Conservation (phyloP, 2,888 invertebrate species). For the Saturnia japonica region DNA sequence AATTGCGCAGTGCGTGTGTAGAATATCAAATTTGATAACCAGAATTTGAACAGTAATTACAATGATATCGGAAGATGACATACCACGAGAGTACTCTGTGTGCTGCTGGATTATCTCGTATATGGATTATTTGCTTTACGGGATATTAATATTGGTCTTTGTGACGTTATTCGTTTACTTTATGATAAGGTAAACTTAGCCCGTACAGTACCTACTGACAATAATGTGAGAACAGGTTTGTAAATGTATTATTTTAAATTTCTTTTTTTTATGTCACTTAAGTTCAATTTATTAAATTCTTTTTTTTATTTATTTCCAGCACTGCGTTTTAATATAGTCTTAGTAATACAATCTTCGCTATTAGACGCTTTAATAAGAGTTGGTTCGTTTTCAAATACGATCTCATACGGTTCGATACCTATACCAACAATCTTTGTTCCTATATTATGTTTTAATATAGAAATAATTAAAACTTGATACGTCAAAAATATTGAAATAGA, state of each 20-base stretch:
- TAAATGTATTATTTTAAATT: background rate
- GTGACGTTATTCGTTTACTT: constrained; percentile 57
- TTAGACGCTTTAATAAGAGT: background rate
- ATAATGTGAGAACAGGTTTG: background rate
- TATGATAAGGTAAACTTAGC: constrained; percentile 37
- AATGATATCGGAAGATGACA: constrained; percentile 1
- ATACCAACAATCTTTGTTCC: too few species aligned
- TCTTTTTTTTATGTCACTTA: background rate
- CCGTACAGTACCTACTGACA: background rate
- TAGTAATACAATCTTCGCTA: too few species aligned
- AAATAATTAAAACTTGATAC: too few species aligned
- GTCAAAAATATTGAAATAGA: too few species aligned
- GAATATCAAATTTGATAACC: background rate
- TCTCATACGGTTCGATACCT: background rate
- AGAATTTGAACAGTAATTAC: background rate
- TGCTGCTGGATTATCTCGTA: constrained; percentile 39
- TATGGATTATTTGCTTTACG: constrained; percentile 59
- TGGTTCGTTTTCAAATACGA: background rate
- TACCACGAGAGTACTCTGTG: background rate
- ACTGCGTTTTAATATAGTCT: too few species aligned
- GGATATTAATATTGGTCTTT: constrained; percentile 41
- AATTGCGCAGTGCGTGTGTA: background rate
- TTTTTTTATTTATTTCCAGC: too few species aligned
- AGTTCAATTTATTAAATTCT: background rate
- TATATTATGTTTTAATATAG: too few species aligned